A percentile compares a stretch with the other conserved stretches of the same genome.
These are phyloP conservation scores for Hyles lineata DNA, from an alignment of 2,888 invertebrate genomes.

Conservation along the genomic window DNA sequence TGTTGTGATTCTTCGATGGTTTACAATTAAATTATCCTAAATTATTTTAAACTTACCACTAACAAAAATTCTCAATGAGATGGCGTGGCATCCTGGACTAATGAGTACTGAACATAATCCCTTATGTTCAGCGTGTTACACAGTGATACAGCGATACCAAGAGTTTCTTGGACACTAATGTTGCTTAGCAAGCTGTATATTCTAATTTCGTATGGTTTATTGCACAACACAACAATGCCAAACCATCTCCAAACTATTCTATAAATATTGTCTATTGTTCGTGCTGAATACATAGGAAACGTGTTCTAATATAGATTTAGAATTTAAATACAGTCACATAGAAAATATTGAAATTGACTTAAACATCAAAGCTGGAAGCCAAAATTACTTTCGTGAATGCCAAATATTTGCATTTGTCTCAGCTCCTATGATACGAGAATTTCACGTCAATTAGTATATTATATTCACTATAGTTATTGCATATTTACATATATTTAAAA, in stretches of 20 bases:
- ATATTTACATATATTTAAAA: conserved; percentile 59
- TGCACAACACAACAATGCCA: background rate
- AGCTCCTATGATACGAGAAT: conserved; percentile 61
- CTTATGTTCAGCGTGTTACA: too few relatives aligned
- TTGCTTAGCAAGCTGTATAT: background rate
- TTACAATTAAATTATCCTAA: conserved; percentile 50
- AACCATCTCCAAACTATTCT: conserved; percentile 37
- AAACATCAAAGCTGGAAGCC: conserved; percentile 44
- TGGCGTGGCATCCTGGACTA: conserved; percentile 13
- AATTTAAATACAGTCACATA: conserved; percentile 23
- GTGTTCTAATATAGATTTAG: conserved; percentile 17
- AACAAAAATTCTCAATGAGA: conserved; percentile 40
- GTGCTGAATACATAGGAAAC: conserved; percentile 25
- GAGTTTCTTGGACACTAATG: background rate
- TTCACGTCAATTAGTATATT: conserved; percentile 64
- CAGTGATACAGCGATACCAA: too few relatives aligned
- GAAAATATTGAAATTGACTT: conserved; percentile 36
- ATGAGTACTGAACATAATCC: too few relatives aligned
- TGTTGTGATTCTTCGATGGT: conserved; percentile 36
- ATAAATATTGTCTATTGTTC: conserved; percentile 45
- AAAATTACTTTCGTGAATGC: conserved; percentile 59
- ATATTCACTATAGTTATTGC: conserved; percentile 42
- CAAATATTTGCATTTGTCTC: conserved; percentile 57
- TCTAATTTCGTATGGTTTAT: background rate
- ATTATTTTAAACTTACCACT: conserved; percentile 51